Conservation (phyloP, 2,797 vertebrate species). For the Mormyrus proboscirostris region DNA sequence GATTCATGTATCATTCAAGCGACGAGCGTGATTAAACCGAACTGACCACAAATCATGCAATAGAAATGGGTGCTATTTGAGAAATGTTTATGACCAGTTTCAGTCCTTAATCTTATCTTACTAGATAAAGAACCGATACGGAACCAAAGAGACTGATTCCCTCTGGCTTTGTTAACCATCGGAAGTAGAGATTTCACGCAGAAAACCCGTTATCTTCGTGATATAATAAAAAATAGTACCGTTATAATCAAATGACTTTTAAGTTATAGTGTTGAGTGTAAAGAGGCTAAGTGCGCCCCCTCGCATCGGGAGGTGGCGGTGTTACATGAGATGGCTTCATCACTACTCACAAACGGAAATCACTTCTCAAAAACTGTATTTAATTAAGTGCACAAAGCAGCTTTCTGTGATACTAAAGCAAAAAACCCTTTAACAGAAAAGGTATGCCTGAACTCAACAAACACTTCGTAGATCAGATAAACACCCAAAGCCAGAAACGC, state of each 20-base stretch:
- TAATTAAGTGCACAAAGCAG: background rate
- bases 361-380: background rate
- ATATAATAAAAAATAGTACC: background rate
- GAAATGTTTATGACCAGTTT: background rate
- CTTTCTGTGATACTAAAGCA: background rate
- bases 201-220: background rate
- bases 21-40: background rate
- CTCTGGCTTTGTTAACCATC: background rate
- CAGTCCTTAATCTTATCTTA: background rate
- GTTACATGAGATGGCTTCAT: background rate
- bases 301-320: background rate
- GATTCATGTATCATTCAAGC: background rate
- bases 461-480: background rate
- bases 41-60: background rate
- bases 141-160: background rate
- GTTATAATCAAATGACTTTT: background rate
- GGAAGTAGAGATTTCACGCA: background rate
- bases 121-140: background rate
- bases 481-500: background rate
- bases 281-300: background rate
- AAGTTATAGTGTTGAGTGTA: background rate
- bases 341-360: background rate
- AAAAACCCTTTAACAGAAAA: background rate
- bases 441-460: background rate
- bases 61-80: background rate